Evolutionary conservation across 2,113 vertebrate species (phyloP).

Genomic region (Petaurus breviceps): DNA sequence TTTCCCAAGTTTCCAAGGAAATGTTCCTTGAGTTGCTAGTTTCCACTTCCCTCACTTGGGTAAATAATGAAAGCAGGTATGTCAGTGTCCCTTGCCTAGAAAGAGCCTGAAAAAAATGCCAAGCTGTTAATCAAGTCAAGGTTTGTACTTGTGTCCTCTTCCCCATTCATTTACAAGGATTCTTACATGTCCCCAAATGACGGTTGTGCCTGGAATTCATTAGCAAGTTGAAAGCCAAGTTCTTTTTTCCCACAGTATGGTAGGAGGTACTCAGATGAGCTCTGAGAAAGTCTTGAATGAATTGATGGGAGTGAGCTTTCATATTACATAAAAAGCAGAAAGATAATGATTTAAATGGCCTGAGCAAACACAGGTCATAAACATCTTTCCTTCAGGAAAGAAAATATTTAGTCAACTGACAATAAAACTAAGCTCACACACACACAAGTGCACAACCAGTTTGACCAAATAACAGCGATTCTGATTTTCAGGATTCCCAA

Average conservation of each 20-base stretch:
- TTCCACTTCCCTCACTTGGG: neutral
- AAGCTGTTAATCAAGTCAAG: neutral
- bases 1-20: slow-evolving; percentile 49
- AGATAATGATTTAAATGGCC: neutral
- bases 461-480: neutral
- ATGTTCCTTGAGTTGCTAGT: slow-evolving; percentile 6
- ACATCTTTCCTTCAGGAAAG: neutral
- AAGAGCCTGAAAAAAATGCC: neutral
- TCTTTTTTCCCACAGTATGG: neutral
- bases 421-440: neutral
- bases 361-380: neutral
- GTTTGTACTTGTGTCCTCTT: neutral
- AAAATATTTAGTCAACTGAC: neutral
- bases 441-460: neutral
- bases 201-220: neutral
- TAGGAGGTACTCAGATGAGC: slow-evolving; percentile 10
- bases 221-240: neutral
- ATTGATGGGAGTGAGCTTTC: neutral
- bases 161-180: neutral
- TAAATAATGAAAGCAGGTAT: slow-evolving; percentile 6
- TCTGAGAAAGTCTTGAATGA: neutral
- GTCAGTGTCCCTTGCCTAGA: neutral
- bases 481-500: no score
- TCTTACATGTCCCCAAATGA: neutral
- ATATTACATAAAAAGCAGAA: neutral